phyloP scores from a whole-genome alignment of 2,797 vertebrate genomes.

The Enteromius argenteus region DNA sequence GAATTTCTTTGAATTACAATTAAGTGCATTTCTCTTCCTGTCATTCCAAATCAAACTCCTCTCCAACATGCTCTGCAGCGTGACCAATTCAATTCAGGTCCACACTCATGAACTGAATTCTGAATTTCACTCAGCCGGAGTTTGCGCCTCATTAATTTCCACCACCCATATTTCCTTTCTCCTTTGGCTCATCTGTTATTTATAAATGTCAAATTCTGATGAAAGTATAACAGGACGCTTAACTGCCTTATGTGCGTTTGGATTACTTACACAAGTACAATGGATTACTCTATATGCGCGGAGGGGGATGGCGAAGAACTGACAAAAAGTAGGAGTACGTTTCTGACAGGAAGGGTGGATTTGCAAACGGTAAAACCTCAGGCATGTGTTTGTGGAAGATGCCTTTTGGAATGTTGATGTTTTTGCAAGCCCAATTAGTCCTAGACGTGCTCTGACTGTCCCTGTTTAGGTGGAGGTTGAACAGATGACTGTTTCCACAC shows the following conservation, averaged over 20 bases:
- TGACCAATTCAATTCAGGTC: conserved; percentile 26
- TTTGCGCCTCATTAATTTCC: conserved; percentile 31
- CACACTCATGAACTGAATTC: conserved; percentile 33
- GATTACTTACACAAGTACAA: conserved; percentile 3
- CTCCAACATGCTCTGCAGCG: conserved; percentile 11
- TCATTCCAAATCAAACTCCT: conserved; percentile 24
- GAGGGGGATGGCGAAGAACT: conserved; percentile 13
- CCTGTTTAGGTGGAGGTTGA: neutral
- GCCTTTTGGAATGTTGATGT: conserved; percentile 33
- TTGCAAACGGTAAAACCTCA: conserved; percentile 25
- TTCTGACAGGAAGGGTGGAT: conserved; percentile 24
- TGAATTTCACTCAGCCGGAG: neutral
- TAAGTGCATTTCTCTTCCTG: neutral
- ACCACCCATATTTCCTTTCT: neutral
- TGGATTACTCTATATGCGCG: neutral
- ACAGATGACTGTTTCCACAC: neutral
- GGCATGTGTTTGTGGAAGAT: conserved; percentile 46
- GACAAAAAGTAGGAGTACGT: neutral
- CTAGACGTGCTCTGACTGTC: conserved; percentile 19
- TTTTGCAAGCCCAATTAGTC: conserved; percentile 31
- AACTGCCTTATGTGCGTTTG: neutral
- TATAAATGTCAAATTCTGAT: conserved; percentile 22
- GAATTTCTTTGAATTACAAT: conserved; percentile 23
- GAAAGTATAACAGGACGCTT: neutral
- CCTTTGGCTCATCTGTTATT: neutral